Conservation (phyloP, 2,113 vertebrate genomes). For the Myodes glareolus region DNA sequence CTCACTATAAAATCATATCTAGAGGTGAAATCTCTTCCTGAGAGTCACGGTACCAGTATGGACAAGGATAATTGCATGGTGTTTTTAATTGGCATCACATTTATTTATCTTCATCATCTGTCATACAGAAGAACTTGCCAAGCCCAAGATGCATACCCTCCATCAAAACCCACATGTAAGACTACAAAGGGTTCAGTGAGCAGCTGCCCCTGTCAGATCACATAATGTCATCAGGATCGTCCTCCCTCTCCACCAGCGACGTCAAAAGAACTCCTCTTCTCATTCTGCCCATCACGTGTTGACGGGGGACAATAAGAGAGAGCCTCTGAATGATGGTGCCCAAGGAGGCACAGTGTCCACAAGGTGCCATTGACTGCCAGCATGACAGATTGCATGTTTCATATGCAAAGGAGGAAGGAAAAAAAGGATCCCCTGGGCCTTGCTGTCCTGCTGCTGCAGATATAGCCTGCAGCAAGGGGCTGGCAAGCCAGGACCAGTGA, state of each 20-base stretch:
- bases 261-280: not conserved
- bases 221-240: not conserved
- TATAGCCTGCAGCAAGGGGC: not conserved
- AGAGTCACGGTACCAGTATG: not conserved
- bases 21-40: not conserved
- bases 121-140: conserved; percentile 41
- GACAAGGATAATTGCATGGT: not conserved
- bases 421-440: not conserved
- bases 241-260: not conserved
- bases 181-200: not conserved
- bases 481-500: not conserved
- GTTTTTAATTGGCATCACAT: conserved; percentile 59
- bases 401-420: conserved; percentile 62
- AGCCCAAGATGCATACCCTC: not conserved
- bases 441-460: not conserved
- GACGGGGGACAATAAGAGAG: not conserved
- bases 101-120: conserved; percentile 41
- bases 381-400: conserved; percentile 64
- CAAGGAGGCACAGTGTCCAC: not conserved
- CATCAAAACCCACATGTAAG: not conserved
- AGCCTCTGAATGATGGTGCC: not conserved
- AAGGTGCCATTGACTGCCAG: conserved; percentile 16
- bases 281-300: not conserved
- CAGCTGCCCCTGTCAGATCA: conserved; percentile 19
- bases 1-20: not conserved